These are phyloP conservation scores for Drosophila pseudoananassae DNA, from an alignment of 1,140 invertebrate genomes.

Conservation along the genomic window DNA sequence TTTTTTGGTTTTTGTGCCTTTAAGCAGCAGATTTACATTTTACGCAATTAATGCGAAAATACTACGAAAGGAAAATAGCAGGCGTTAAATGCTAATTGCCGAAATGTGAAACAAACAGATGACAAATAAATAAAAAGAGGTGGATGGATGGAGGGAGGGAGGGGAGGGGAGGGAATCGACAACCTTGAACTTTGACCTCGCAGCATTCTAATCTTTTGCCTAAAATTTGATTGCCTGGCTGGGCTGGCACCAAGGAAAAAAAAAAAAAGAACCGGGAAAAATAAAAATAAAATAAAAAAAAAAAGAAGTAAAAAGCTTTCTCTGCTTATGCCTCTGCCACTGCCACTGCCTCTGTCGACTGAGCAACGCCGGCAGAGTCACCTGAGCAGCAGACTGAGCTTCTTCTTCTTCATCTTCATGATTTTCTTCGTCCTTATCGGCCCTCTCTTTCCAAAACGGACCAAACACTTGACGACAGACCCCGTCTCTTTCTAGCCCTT, in stretches of 20 bases:
- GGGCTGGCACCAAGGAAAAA: neutral
- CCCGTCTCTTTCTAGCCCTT: conserved; percentile 12
- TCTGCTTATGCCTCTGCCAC: neutral
- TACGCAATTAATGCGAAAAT: conserved; percentile 40
- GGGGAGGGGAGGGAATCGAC: conserved; percentile 9
- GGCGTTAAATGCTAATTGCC: conserved; percentile 52
- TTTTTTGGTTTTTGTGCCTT: conserved; percentile 33
- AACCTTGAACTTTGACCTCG: conserved; percentile 81
- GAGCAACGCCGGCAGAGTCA: conserved; percentile 10
- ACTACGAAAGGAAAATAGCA: conserved; percentile 10
- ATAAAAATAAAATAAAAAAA: conserved; percentile 4
- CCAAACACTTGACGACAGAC: conserved; percentile 23
- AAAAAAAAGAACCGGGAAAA: neutral
- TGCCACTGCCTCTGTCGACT: conserved; percentile 3
- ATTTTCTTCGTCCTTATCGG: neutral
- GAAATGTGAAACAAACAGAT: conserved; percentile 41
- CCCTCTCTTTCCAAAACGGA: neutral
- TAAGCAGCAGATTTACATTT: conserved; percentile 55
- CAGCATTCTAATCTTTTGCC: conserved; percentile 67
- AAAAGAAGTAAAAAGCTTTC: conserved; percentile 10
- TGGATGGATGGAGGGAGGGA: too few species aligned
- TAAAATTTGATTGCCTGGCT: conserved; percentile 67
- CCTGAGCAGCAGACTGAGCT: conserved; percentile 22
- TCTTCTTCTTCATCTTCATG: neutral
- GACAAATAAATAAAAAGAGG: conserved; percentile 8